Percentiles rank a stretch among this genome's conserved stretches.
phyloP scores from a whole-genome alignment of 2,797 vertebrate genomes.

The Etheostoma perlongum region DNA sequence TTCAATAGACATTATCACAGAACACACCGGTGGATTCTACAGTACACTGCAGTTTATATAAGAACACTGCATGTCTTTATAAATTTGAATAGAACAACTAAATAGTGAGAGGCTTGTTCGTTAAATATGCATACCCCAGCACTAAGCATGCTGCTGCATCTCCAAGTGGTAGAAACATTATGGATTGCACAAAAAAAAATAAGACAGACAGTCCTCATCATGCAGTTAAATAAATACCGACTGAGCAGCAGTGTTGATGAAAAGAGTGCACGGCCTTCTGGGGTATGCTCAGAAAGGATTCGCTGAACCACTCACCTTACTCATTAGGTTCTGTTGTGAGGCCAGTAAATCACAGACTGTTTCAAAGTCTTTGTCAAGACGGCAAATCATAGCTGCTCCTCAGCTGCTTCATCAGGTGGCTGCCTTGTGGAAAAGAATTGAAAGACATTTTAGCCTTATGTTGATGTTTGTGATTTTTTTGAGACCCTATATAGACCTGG shows the following conservation, averaged over 20 bases:
- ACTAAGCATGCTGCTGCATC: background rate
- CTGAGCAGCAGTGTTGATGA: constrained; percentile 2
- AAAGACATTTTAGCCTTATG: background rate
- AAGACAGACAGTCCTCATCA: constrained; percentile 4
- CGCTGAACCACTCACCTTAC: constrained; percentile 1
- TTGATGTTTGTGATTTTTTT: background rate
- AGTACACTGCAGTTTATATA: background rate
- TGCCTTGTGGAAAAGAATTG: background rate
- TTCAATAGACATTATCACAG: background rate
- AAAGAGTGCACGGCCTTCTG: constrained; percentile 5
- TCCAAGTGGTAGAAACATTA: background rate
- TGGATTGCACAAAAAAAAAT: background rate
- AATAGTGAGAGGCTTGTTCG: too few relatives aligned
- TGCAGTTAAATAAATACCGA: background rate
- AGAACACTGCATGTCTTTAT: background rate
- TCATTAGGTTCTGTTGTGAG: constrained; percentile 15
- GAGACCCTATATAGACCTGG: background rate
- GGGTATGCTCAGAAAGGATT: background rate
- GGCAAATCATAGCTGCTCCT: constrained; percentile 19
- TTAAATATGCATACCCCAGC: background rate
- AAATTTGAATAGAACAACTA: background rate
- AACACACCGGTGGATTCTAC: background rate
- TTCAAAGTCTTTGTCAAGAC: constrained; percentile 23
- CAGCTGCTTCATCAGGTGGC: constrained; percentile 13
- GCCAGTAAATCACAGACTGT: constrained; percentile 35